Evolutionary conservation across 2,797 vertebrate genomes (phyloP).

Genomic region (Balearica regulorum): DNA sequence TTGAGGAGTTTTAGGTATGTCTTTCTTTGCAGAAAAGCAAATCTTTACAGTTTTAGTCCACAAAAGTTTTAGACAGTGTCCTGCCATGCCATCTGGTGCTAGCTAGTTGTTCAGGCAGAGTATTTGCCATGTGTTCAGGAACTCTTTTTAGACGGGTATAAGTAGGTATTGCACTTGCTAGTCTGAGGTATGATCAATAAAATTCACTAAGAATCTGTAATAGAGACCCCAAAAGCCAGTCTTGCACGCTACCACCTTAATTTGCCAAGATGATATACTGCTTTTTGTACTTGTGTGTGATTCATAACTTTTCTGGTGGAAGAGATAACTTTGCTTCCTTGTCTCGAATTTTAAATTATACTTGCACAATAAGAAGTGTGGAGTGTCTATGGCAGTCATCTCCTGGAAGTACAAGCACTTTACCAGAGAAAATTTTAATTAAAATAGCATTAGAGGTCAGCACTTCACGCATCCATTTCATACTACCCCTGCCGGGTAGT

Average conservation of each 20-base stretch:
- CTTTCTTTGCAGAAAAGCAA: background rate
- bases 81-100: background rate
- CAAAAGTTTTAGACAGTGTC: background rate
- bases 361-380: background rate
- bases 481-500: background rate
- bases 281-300: background rate
- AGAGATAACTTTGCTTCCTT: background rate
- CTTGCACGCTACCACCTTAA: background rate
- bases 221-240: background rate
- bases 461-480: background rate
- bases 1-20: background rate
- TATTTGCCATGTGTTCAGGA: background rate
- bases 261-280: background rate
- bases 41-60: background rate
- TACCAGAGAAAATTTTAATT: constrained; percentile 18
- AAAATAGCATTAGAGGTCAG: background rate
- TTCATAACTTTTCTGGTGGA: background rate
- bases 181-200: constrained; percentile 42
- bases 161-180: background rate
- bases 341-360: constrained; percentile 51
- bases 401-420: background rate
- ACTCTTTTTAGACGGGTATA: background rate
- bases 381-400: background rate
- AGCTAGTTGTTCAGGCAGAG: background rate
- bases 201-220: constrained; percentile 6